Percentiles rank a stretch among this genome's conserved stretches.
Evolutionary conservation across 2,888 invertebrate species (phyloP).

Genomic region (Dicranocentrus wangi): DNA sequence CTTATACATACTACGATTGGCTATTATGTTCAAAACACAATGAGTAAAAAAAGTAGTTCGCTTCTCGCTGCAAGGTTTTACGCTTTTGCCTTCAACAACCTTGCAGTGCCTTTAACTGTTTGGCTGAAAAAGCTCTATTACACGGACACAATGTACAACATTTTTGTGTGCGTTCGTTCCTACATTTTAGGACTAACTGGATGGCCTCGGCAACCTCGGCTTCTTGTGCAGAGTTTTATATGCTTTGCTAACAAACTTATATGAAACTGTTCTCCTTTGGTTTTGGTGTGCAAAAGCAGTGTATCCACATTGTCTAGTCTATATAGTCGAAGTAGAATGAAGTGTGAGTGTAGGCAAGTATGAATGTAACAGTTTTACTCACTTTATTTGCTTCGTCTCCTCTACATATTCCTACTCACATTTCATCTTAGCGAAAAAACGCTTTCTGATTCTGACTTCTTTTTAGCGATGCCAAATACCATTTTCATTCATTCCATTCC

Average conservation of each 20-base stretch:
- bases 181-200: slow-evolving; percentile 37
- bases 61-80: slow-evolving; percentile 40
- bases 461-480: slow-evolving; percentile 14
- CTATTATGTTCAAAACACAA: too few relatives aligned
- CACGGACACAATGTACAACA: too few relatives aligned
- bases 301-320: too few relatives aligned
- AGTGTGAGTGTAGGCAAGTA: neutral
- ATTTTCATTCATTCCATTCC: slow-evolving; percentile 56
- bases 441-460: neutral
- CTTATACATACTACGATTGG: too few relatives aligned
- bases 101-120: slow-evolving; percentile 9
- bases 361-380: slow-evolving; percentile 11
- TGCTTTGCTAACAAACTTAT: neutral
- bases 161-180: neutral
- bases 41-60: too few relatives aligned
- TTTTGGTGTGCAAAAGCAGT: neutral
- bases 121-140: neutral
- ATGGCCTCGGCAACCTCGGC: slow-evolving; percentile 56
- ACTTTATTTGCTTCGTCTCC: neutral
- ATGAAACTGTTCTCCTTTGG: too few relatives aligned
- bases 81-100: slow-evolving; percentile 45
- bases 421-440: neutral
- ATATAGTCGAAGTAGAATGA: neutral
- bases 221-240: slow-evolving; percentile 26
- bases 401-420: neutral